Evolutionary conservation across 2,113 vertebrate genomes (phyloP).

Genomic region (Pavo muticus): DNA sequence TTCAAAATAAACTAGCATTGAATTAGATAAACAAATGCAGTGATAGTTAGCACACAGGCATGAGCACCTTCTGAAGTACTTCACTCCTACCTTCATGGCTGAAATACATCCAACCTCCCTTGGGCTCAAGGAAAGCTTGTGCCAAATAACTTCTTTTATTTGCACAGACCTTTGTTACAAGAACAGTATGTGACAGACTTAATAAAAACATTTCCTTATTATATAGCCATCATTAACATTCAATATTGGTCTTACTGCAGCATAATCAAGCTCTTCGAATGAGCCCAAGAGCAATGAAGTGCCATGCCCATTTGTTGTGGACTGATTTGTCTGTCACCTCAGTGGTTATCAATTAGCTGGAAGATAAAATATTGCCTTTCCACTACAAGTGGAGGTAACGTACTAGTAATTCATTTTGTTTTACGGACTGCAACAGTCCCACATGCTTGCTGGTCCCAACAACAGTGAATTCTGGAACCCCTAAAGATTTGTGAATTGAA

Average conservation of each 20-base stretch:
- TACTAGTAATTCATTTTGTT: background rate
- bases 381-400: background rate
- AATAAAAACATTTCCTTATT: background rate
- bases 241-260: background rate
- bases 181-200: background rate
- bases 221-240: background rate
- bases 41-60: background rate
- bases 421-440: background rate
- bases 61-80: background rate
- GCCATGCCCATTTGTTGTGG: background rate
- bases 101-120: background rate
- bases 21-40: background rate
- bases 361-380: background rate
- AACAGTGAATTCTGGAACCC: background rate
- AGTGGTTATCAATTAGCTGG: background rate
- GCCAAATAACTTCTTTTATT: background rate
- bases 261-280: background rate
- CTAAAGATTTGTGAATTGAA: background rate
- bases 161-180: background rate
- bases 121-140: background rate
- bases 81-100: background rate
- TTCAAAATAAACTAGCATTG: background rate
- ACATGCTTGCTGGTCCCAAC: background rate
- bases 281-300: background rate
- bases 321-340: background rate